Conservation (phyloP, 1,140 invertebrate genomes). For the Homalodisca vitripennis region DNA sequence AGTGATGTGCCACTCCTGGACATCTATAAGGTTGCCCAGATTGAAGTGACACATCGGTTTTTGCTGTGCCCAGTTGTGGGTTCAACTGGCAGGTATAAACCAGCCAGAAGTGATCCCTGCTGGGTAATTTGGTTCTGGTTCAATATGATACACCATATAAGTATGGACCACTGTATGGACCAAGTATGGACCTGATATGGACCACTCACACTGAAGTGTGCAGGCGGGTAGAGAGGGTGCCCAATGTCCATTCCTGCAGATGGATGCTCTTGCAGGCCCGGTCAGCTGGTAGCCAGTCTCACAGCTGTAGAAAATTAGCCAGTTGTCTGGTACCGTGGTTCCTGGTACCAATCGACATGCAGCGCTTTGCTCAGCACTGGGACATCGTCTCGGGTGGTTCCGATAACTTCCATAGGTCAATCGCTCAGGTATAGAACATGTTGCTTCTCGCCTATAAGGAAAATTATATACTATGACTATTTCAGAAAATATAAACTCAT, state of each 20-base stretch:
- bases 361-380: background rate
- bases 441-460: background rate
- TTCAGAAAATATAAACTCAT: too few species aligned
- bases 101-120: too few species aligned
- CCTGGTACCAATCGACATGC: conserved; percentile 2
- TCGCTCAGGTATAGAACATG: background rate
- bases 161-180: background rate
- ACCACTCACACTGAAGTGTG: background rate
- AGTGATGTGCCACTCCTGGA: too few species aligned
- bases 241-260: background rate
- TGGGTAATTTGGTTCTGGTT: too few species aligned
- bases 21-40: background rate
- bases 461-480: too few species aligned
- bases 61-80: background rate
- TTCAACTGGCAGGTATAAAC: background rate
- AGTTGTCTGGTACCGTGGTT: background rate
- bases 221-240: background rate
- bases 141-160: background rate
- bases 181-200: background rate
- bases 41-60: background rate
- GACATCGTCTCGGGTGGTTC: background rate
- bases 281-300: background rate
- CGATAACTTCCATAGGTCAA: background rate
- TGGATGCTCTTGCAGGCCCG: background rate
- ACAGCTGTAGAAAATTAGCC: conserved; percentile 3